Base-by-base conservation (phyloP, 2,888 invertebrate genomes). In the Crematogaster levior region DNA sequence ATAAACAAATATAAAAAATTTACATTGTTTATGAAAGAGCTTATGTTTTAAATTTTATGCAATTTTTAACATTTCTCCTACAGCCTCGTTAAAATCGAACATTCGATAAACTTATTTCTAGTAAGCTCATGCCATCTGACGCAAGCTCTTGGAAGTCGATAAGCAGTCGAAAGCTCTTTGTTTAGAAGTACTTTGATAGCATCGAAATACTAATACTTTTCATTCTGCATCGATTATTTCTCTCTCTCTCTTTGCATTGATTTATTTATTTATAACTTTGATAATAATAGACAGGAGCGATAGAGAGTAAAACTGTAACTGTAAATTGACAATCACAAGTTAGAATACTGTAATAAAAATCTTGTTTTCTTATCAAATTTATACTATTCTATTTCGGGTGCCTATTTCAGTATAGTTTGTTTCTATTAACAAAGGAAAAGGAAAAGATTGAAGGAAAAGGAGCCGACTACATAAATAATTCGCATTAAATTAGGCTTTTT, bases 41-140 rank as follows among this genome's bases (percentile, higher is more conserved):
- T 48, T 48, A 3, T 48, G 5, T 6, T 46, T 46, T 15, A 18
- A 46, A 21, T 51, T 21, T 51, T 21, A 21, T 3, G 48, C 48
- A 51, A 21, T 21, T 51, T 9, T 21, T 21, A 51, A 51, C 0
- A 3, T 9, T n/a, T 21, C 0, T 34, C 34, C 34, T 34, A 5
- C 6, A 34, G 34, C 6, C 34, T 5, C 34, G 30, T 37, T 46
- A 56, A 60, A 84, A 60, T 61, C 34, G 37, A 60, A 81, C 43
- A 27, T 61, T 12, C 58, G 51, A n/a, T 58, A 61, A 53, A 43
- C 48, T 48, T 48, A 46, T 60, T 82, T 58, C 48, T 37, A 58
- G 66, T 72, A 81, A 82, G 82, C 86, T 84, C 61, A 80, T 84
- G 89, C 89, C 89, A 89, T 89, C 89, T 89, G 81, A 63, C 90